Evolutionary conservation across 2,797 vertebrate genomes (phyloP), one percentile per base, ranked within the genome.

Genomic region (Chromis chromis): DNA sequence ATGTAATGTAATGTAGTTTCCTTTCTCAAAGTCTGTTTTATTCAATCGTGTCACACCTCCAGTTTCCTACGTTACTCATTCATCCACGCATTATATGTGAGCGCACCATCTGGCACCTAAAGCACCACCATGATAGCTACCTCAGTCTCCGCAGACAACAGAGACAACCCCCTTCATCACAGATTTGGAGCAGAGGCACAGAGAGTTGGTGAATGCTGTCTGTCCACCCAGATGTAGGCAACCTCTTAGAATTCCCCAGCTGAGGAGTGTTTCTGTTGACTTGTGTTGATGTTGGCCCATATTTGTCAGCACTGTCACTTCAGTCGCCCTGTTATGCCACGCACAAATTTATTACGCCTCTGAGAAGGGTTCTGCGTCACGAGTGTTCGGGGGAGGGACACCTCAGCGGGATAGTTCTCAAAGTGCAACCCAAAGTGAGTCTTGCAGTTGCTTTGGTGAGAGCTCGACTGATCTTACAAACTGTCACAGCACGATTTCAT

Each of bases 71-170:
- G 57, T 89, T 85, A 84, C 82, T 88, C 83, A 88, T 74, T 83
- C 80, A 60, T 84, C 88, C 82, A 81, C 84, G 52, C 72, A 69
- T 62, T 83, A 70, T 17, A 65, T 85, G 78, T 86, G 71, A 79
- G 69, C 19, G 44, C 22, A 46, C 87, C 91, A 91, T 92, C 89
- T 92, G 91, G 83, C 81, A 70, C 67, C 76, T 40, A 61, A 78
- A 57, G 75, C 64, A 57, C 71, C 31, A 6, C 44, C 74, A 71
- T 24, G 77, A 67, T 70, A 24, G 65, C 73, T 22, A 65, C 76
- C 68, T 65, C 66, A 6, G 72, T 46, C 75, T 74, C 81, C 31
- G 42, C 59, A 70, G 58, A 78, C 64, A 63, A 31, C 57, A 60
- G 44, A 73, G 25, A 78, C 58, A 22, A 75, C 25, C 65, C 46